Evolutionary conservation across 2,797 vertebrate genomes (phyloP).

Genomic region (Myiothlypis chrysogaster): DNA sequence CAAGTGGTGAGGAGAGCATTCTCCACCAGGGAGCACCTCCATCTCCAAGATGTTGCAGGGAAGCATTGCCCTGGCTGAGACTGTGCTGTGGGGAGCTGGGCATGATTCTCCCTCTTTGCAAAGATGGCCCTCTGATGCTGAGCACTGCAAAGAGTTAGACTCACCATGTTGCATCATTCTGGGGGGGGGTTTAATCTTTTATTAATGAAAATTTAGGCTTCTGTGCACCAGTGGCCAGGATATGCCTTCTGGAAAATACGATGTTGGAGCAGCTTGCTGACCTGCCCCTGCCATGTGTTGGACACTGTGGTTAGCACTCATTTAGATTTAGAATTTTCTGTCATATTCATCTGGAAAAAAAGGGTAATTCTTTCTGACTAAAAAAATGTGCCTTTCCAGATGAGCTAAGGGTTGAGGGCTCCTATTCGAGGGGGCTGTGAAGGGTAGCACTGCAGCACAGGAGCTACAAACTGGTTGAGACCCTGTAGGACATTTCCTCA

Average conservation of each 20-base stretch:
- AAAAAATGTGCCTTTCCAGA: neutral
- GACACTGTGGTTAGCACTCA: neutral
- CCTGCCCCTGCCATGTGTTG: neutral
- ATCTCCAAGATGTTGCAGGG: neutral
- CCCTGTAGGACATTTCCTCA: neutral
- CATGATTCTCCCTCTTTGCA: fast-evolving
- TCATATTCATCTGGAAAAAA: constrained; percentile 35
- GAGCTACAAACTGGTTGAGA: neutral
- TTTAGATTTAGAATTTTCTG: constrained; percentile 38
- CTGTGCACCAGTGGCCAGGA: neutral
- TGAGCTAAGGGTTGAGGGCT: neutral
- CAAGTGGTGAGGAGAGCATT: fast-evolving
- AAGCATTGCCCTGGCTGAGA: neutral
- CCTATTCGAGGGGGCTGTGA: neutral
- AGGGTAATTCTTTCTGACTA: constrained; percentile 56
- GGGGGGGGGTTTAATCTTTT: neutral
- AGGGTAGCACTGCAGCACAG: neutral
- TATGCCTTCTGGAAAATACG: constrained; percentile 37
- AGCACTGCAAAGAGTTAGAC: neutral
- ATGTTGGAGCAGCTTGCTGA: neutral
- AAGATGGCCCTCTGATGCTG: neutral
- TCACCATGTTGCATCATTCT: neutral
- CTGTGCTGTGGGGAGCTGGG: fast-evolving
- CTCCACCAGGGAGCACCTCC: neutral
- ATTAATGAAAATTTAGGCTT: neutral